Evolutionary conservation across 2,888 invertebrate genomes (phyloP).

Genomic region (Limnephilus marmoratus): DNA sequence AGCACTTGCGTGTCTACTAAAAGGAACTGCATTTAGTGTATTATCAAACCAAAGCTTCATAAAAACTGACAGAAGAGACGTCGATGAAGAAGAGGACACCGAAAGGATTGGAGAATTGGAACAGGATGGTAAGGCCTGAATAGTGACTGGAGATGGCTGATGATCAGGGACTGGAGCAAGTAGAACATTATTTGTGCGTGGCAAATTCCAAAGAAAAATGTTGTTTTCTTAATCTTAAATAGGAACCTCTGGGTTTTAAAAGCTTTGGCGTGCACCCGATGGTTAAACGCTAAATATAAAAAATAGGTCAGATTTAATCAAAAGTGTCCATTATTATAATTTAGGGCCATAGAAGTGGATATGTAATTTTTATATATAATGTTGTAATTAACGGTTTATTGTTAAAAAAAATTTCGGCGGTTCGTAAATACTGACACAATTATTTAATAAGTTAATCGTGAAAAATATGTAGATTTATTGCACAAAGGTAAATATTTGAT

Average conservation of each 20-base stretch:
- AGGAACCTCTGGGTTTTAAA: too few species aligned
- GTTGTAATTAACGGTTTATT: not conserved
- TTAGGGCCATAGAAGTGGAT: not conserved
- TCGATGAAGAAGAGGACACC: not conserved
- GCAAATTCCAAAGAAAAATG: too few species aligned
- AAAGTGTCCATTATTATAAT: not conserved
- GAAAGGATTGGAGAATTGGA: not conserved
- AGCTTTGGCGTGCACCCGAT: too few species aligned
- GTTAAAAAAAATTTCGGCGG: too few species aligned
- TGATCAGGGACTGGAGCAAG: not conserved
- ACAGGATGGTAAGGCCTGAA: not conserved
- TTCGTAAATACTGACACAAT: not conserved
- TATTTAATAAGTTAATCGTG: not conserved
- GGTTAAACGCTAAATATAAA: not conserved
- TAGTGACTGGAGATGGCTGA: too few species aligned
- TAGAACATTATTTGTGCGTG: too few species aligned
- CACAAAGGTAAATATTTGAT: not conserved
- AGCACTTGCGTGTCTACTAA: not conserved
- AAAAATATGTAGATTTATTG: conserved; percentile 37
- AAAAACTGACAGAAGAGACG: not conserved
- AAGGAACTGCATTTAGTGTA: not conserved
- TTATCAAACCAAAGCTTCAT: not conserved
- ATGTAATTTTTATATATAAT: too few species aligned
- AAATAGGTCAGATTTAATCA: not conserved
- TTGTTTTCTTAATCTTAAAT: too few species aligned